Evolutionary conservation across 2,888 invertebrate genomes (phyloP).

Genomic region (Cryptocephalus primarius): DNA sequence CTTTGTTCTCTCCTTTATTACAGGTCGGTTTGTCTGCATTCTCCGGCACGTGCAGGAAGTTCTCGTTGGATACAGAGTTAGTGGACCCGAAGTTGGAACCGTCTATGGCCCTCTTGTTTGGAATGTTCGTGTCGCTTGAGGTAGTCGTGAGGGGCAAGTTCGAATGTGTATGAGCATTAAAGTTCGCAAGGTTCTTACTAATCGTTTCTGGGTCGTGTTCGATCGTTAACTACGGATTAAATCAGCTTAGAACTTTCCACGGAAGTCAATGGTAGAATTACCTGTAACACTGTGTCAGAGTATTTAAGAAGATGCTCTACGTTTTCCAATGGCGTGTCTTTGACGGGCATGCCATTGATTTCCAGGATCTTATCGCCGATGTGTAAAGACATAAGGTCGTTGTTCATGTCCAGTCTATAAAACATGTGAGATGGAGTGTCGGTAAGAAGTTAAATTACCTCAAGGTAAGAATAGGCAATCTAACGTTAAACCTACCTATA

Average conservation of each 20-base stretch:
- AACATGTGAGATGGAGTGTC: not conserved
- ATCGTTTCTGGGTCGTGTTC: constrained; percentile 79
- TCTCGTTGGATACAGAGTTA: constrained; percentile 22
- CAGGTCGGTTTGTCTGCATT: not conserved
- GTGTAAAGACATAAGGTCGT: constrained; percentile 72
- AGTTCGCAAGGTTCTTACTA: constrained; percentile 37
- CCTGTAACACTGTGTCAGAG: constrained; percentile 66
- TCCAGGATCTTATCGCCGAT: constrained; percentile 90
- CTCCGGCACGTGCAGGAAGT: constrained; percentile 3
- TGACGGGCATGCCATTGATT: constrained; percentile 83
- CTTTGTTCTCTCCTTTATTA: constrained; percentile 28
- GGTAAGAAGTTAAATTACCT: not conserved
- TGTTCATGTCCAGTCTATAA: constrained; percentile 67
- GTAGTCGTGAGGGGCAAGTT: constrained; percentile 36
- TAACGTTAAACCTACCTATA: constrained; percentile 42
- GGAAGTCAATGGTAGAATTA: constrained; percentile 23
- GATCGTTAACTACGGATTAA: constrained; percentile 57
- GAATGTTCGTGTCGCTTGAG: constrained; percentile 36
- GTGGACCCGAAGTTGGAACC: constrained; percentile 23
- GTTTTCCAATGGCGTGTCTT: constrained; percentile 66
- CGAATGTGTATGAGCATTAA: constrained; percentile 13
- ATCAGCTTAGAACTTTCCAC: too few species aligned
- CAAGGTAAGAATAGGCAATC: too few species aligned
- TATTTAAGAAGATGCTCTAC: constrained; percentile 64
- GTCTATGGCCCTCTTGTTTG: constrained; percentile 20